Base-by-base conservation (phyloP, 2,888 invertebrate species). In the Lasioglossum morio region DNA sequence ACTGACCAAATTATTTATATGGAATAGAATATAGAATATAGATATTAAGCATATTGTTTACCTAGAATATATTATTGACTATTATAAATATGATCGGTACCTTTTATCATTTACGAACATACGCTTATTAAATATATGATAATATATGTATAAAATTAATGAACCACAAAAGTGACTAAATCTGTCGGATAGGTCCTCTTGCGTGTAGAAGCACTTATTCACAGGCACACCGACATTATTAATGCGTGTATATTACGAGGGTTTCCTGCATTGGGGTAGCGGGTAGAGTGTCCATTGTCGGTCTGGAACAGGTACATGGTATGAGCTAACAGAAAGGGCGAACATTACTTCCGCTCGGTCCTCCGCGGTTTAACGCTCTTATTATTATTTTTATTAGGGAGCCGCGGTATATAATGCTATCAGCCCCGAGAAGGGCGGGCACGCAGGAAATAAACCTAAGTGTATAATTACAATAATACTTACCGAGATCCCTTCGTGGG, bases 391-490 rank as follows among this genome's bases (percentile, higher is more conserved):
- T 95, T 94, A 94, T 93, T 94, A 92, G 91, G 92, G 92, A 90
- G 89, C 90, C 88, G 88, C 82, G 82, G 90, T 91, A 89, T 92
- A 92, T 93, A 93, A 94, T 92, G 92, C 92, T 89, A 91, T 92
- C 91, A 91, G 90, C 90, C 90, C 90, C 77, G 86, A 82, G 88
- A 90, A 63, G 91, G 91, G 92, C 91, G 92, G 92, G 90, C 91
- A 92, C 89, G 93, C 94, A 94, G 95, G 95, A 95, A 95, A 94
- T 95, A 94, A 95, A 95, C 94, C 94, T 94, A 94, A 95, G 95
- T 95, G 94, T 94, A 94, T 95, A 95, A 95, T 95, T 95, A 95
- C 94, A 94, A 94, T 95, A 94, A 95, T 95, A 94, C 94, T 94
- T 94, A 91, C 87, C 82, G 82, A 69, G 78, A 77, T 87, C 90